Percentiles rank a stretch among this genome's conserved stretches.
Conservation (phyloP, 2,113 vertebrate species). For the Polypterus senegalus region DNA sequence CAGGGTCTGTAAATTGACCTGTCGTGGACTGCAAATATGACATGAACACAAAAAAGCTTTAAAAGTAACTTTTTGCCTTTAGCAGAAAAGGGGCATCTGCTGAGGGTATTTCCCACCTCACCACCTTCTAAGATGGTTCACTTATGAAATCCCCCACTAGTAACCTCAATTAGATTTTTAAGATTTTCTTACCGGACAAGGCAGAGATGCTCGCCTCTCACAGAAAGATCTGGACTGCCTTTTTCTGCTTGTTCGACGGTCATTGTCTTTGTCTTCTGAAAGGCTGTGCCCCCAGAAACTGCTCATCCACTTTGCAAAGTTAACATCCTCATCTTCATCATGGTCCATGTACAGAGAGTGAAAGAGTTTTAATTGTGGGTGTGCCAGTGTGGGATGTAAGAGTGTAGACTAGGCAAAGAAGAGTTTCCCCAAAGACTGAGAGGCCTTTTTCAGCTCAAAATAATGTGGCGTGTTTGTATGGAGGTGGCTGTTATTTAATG, state of each 20-base stretch:
- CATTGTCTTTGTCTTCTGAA: constrained; percentile 42
- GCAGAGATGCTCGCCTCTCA: constrained; percentile 72
- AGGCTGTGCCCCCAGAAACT: constrained; percentile 86
- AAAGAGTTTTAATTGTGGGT: constrained; percentile 36
- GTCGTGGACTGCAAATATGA: no score
- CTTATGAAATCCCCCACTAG: no score
- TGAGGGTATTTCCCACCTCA: no score
- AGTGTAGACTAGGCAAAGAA: no score
- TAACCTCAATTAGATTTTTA: no score
- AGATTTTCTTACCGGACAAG: constrained; percentile 61
- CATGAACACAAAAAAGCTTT: no score
- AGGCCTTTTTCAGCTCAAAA: no score
- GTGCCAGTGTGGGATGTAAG: constrained; percentile 26
- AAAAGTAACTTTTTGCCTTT: no score
- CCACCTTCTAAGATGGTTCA: no score
- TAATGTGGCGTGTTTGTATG: neutral
- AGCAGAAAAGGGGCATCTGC: no score
- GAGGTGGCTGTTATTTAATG: neutral
- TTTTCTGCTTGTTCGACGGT: constrained; percentile 51
- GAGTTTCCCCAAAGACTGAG: no score
- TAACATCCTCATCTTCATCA: constrained; percentile 79
- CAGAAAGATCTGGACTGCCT: constrained; percentile 22
- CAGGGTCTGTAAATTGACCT: no score
- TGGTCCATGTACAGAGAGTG: constrained; percentile 63
- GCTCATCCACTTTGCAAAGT: constrained; percentile 96